These are phyloP conservation scores for Acanthosepion esculentum DNA, from an alignment of 2,888 invertebrate genomes.

Conservation along the genomic window DNA sequence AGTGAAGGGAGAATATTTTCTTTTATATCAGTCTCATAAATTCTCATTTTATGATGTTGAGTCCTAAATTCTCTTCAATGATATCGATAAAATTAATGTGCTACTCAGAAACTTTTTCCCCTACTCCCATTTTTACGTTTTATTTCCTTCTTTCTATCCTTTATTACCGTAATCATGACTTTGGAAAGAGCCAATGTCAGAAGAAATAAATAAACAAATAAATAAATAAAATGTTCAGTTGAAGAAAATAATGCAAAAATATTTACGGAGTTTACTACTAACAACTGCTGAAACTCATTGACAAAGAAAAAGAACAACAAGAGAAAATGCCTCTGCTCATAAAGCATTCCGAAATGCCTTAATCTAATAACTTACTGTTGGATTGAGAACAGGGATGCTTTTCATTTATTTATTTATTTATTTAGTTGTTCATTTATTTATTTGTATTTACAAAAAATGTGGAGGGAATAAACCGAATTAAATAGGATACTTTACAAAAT, in stretches of 20 bases:
- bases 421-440: too few species aligned
- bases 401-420: too few species aligned
- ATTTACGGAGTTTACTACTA: background rate
- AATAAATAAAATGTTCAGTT: background rate
- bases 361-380: too few species aligned
- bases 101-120: background rate
- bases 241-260: background rate
- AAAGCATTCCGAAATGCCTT: too few species aligned
- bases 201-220: background rate
- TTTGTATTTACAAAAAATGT: too few species aligned
- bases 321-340: too few species aligned
- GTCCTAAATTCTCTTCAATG: background rate
- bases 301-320: background rate
- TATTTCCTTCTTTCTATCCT: background rate
- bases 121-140: background rate
- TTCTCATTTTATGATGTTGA: background rate
- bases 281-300: background rate
- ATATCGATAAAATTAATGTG: slow-evolving; percentile 22
- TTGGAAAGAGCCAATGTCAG: background rate
- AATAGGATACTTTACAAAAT: too few species aligned
- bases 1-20: background rate
- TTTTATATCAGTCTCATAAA: background rate
- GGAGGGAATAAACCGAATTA: too few species aligned
- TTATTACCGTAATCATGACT: background rate
- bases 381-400: too few species aligned